Evolutionary conservation across 2,888 invertebrate species (phyloP).

Genomic region (Adelognathus sp.): DNA sequence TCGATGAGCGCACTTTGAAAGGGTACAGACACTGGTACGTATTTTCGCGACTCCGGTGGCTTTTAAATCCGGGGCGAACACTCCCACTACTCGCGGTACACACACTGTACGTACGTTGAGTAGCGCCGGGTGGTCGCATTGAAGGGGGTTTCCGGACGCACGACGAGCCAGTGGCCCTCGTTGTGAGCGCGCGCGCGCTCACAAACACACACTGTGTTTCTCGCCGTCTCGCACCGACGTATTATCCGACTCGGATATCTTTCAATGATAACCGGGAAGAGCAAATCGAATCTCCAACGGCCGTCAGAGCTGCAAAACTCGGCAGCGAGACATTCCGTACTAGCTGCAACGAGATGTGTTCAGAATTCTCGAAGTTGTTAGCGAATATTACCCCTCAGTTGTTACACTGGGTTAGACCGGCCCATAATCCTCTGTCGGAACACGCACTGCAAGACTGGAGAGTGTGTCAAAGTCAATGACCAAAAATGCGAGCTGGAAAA

Average conservation of each 20-base stretch:
- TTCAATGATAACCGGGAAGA: not conserved
- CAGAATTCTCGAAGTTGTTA: too few relatives aligned
- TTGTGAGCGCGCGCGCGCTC: not conserved
- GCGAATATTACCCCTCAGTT: too few relatives aligned
- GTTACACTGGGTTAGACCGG: too few relatives aligned
- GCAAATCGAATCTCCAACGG: not conserved
- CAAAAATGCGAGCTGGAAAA: too few relatives aligned
- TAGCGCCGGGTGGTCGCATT: not conserved
- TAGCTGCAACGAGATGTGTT: not conserved
- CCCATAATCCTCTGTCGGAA: too few relatives aligned
- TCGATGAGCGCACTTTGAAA: conserved; percentile 53
- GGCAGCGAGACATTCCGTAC: too few relatives aligned
- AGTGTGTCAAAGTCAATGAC: too few relatives aligned
- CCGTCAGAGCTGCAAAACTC: too few relatives aligned
- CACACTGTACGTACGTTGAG: not conserved
- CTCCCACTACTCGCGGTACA: conserved; percentile 51
- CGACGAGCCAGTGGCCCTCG: not conserved
- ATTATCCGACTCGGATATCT: not conserved
- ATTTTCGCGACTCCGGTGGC: conserved; percentile 56
- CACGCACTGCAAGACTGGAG: too few relatives aligned
- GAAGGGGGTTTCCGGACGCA: conserved; percentile 28
- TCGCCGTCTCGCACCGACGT: not conserved
- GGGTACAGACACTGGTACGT: conserved; percentile 61
- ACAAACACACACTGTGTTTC: too few relatives aligned
- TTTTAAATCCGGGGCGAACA: conserved; percentile 67